Base-by-base conservation (phyloP, 2,113 vertebrate species). In the Megatriorchis doriae region DNA sequence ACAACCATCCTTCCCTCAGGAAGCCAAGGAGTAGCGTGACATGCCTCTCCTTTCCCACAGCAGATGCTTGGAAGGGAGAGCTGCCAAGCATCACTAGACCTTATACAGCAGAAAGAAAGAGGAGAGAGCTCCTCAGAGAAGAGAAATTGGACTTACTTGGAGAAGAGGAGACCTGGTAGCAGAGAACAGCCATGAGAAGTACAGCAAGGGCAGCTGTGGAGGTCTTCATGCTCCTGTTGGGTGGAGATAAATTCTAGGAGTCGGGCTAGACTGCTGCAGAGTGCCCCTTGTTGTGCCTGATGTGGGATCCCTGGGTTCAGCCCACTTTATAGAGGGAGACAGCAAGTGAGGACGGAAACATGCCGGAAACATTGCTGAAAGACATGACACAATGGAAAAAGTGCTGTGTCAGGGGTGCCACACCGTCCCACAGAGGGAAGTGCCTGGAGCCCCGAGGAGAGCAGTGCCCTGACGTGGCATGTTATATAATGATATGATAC, bases 171-270 rank as follows among this genome's bases (percentile, higher is more conserved):
- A 58, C 85, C 45, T 66, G 40, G 71, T 40, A 83, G 74, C 92
- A 96, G 92, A 96, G 53, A 45, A 68, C 34, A 90, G 72, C 62
- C 40, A 91, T 40, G 40, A 55, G 23, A 52, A 96, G 48, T 13
- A 95, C 34, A 65, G 92, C 68, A 48, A 92, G 58, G 36, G 42
- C 66, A 75, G 81, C 42, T 26, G 23, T 34, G 74, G 67, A 92
- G 58, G 58, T 79, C 74, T 93, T 95, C 96, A 96, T 96, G 78
- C 9, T 96, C 6, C 65, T 48, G 21, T 29, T 87, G 58, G 53
- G 47, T 80, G 58, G 25, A 72, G 66, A 36, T 7, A 23, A 82
- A 23, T 3, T 26, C 53, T 15, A 74, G 48, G 23, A 65, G 48
- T 9, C n/a, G 34, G 36, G 26, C 34, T 52, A 34, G 27, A 42